Evolutionary conservation across 1,140 invertebrate genomes (phyloP), one percentile per base, ranked within the genome.

Genomic region (Drosophila orena): DNA sequence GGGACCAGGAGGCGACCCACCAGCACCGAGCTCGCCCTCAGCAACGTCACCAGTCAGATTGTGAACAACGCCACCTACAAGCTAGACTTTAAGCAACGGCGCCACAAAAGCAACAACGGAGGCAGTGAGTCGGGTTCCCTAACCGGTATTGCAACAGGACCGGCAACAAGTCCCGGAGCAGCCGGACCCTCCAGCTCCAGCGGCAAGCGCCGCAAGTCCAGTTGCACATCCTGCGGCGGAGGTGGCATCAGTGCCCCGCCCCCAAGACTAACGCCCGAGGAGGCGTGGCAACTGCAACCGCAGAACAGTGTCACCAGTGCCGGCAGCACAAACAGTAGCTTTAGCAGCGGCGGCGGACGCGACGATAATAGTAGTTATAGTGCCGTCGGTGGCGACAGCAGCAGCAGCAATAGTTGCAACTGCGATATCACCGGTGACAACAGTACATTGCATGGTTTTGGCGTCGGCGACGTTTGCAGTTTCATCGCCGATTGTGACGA

Each of bases 361-460:
- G 85, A 85, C 85, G 83, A 81, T 24, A 77, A 80, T 2, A 91
- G 81, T 72, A 81, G 79, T 42, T 88, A 88, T 47, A 88, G 83
- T 35, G 84, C 83, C 12, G 49, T 88, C 8, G 81, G 84, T 4
- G 79, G 81, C 47, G 86, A 91, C 53, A 90, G 90, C 53, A 91
- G 90, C 54, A 91, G 90, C 77, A 91, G 90, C 57, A 91, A 90
- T 35, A 91, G 90, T 53, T 90, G 90, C 62, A 91, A 91, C 56
- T 91, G 90, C 52, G 90, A 91, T 47, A 90, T 91, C n/a, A 91
- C 90, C 14, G 86, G 86, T 3, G 90, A 91, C 42, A 91, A 88
- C 40, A 91, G 90, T 43, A 91, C 90, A 4, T 47, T 91, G 49
- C 79, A 86, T 56, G 90, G 90, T 17, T 86, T 91, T 24, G 90